These are phyloP conservation scores for Bombus soroeensis DNA, from an alignment of 1,140 invertebrate genomes.

Conservation along the genomic window DNA sequence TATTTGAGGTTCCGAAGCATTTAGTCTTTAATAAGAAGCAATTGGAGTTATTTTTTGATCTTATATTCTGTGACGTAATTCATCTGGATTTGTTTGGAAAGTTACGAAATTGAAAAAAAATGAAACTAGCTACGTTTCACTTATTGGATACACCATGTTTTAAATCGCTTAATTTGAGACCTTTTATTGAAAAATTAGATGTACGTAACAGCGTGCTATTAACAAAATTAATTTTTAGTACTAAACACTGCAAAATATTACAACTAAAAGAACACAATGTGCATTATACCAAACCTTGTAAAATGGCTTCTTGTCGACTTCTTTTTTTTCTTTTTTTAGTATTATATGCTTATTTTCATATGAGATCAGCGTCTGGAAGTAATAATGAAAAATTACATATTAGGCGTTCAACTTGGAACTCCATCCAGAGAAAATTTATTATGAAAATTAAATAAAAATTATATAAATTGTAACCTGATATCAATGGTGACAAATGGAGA, in stretches of 20 bases:
- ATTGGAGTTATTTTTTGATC: constrained; percentile 14
- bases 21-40: background rate
- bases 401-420: background rate
- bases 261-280: background rate
- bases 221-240: no score
- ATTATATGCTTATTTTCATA: constrained; percentile 13
- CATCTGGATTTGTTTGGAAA: constrained; percentile 13
- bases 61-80: constrained; percentile 21
- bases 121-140: background rate
- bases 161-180: background rate
- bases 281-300: constrained; percentile 1
- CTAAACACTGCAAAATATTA: no score
- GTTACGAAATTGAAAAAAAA: constrained; percentile 4
- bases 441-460: background rate
- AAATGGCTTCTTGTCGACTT: constrained; percentile 27
- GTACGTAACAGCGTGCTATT: constrained; percentile 1
- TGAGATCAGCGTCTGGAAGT: background rate
- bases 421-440: background rate
- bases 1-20: background rate
- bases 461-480: constrained; percentile 5
- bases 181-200: constrained; percentile 11
- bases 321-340: background rate
- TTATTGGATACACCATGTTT: background rate
- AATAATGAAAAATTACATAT: constrained; percentile 31
- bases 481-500: background rate